Percentiles rank a stretch among this genome's conserved stretches.
phyloP scores from a whole-genome alignment of 1,140 invertebrate genomes.

The Nephotettix cincticeps region DNA sequence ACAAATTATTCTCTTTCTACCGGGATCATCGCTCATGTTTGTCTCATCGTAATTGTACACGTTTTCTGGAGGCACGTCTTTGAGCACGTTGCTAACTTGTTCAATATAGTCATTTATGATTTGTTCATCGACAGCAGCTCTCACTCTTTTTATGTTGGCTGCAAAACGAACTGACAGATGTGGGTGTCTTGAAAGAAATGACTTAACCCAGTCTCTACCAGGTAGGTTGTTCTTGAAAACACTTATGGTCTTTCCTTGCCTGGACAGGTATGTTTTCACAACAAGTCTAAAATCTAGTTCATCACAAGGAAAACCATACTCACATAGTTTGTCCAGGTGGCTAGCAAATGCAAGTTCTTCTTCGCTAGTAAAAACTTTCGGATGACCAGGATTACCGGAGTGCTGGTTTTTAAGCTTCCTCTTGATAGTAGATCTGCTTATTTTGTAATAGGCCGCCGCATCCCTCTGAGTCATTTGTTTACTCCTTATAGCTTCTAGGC shows the following conservation, averaged over 20 bases:
- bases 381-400: conserved; percentile 18
- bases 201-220: conserved; percentile 40
- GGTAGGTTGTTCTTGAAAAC: conserved; percentile 43
- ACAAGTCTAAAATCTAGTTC: conserved; percentile 25
- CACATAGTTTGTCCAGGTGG: conserved; percentile 15
- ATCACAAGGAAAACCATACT: conserved; percentile 26
- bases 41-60: conserved; percentile 52
- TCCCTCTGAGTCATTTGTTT: conserved; percentile 25
- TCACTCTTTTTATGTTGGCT: conserved; percentile 43
- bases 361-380: conserved; percentile 14
- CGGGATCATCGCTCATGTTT: conserved; percentile 47
- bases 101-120: conserved; percentile 41
- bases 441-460: conserved; percentile 26
- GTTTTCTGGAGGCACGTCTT: conserved; percentile 42
- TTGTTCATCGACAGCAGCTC: conserved; percentile 33
- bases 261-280: conserved; percentile 24
- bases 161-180: conserved; percentile 36
- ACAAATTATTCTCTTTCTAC: conserved; percentile 38
- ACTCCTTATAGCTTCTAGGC: conserved; percentile 24
- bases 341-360: conserved; percentile 25
- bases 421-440: conserved; percentile 30
- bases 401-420: conserved; percentile 22
- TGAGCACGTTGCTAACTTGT: conserved; percentile 39
- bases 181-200: conserved; percentile 40
- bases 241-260: conserved; percentile 4